Percentiles rank a stretch among this genome's conserved stretches.
Conservation (phyloP, 2,888 invertebrate genomes). For the Eurytoma adleriae region DNA sequence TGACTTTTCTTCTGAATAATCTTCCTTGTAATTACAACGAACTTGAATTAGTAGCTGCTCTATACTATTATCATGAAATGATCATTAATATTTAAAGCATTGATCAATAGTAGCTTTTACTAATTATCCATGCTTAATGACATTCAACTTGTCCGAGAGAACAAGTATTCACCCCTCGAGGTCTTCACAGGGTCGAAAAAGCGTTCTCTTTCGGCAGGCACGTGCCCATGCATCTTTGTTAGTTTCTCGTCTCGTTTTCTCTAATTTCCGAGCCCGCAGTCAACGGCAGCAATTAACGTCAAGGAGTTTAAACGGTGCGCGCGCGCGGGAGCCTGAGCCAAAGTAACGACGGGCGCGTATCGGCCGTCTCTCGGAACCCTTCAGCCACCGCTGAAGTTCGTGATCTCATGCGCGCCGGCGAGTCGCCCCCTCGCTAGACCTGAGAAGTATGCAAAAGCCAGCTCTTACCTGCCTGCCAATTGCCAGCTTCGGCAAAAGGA, state of each 20-base stretch:
- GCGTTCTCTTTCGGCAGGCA: background rate
- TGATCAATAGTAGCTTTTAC: no score
- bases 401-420: background rate
- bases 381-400: conserved; percentile 11
- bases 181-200: no score
- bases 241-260: conserved; percentile 40
- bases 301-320: conserved; percentile 55
- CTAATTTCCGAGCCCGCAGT: conserved; percentile 45
- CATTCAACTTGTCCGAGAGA: no score
- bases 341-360: conserved; percentile 50
- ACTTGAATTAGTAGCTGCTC: no score
- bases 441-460: conserved; percentile 35
- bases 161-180: no score
- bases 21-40: no score
- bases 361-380: conserved; percentile 22
- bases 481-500: conserved; percentile 7
- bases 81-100: no score
- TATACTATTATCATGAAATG: no score
- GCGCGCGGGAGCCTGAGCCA: background rate
- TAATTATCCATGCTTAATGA: no score
- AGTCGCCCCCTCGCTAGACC: background rate
- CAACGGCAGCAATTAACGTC: conserved; percentile 59
- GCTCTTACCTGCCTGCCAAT: conserved; percentile 28
- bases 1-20: no score
- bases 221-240: conserved; percentile 32